phyloP scores from a whole-genome alignment of 2,797 vertebrate species.

The Apogon hyalosoma region DNA sequence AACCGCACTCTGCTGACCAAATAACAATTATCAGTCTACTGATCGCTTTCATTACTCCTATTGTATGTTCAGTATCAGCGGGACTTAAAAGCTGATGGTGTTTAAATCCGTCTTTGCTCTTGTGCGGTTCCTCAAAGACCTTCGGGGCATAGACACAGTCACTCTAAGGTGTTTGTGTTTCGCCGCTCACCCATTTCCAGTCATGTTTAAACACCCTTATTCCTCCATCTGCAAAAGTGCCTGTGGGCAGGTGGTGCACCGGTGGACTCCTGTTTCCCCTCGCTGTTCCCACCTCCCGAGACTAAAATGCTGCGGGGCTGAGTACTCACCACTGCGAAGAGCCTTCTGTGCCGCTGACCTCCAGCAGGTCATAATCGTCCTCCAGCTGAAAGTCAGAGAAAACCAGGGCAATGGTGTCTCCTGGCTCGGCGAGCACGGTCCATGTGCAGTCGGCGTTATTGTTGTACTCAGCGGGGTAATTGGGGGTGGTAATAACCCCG shows the following conservation, averaged over 20 bases:
- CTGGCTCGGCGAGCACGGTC: conserved; percentile 97
- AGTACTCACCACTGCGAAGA: conserved; percentile 95
- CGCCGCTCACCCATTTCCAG: conserved; percentile 18
- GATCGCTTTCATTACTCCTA: conserved; percentile 9
- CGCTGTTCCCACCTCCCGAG: background rate
- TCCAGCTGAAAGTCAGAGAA: conserved; percentile 98
- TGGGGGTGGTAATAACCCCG: conserved; percentile 94
- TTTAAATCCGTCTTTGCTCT: background rate
- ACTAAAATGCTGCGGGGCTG: conserved; percentile 13
- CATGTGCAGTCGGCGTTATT: conserved; percentile 99
- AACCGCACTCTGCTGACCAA: conserved; percentile 27
- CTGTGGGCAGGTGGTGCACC: conserved; percentile 25
- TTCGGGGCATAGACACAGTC: background rate
- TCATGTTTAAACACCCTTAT: conserved; percentile 21
- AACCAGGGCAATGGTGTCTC: conserved; percentile 97
- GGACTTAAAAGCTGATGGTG: background rate
- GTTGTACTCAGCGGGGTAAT: conserved; percentile 94
- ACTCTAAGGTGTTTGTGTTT: background rate
- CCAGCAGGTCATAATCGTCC: conserved; percentile 95
- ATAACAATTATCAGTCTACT: background rate
- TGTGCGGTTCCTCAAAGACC: background rate
- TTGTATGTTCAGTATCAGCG: background rate
- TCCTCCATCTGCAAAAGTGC: conserved; percentile 15
- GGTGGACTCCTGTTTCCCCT: background rate
- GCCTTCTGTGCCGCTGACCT: conserved; percentile 96